Base-by-base conservation (phyloP, 2,888 invertebrate species). In the Drosophila mettleri region DNA sequence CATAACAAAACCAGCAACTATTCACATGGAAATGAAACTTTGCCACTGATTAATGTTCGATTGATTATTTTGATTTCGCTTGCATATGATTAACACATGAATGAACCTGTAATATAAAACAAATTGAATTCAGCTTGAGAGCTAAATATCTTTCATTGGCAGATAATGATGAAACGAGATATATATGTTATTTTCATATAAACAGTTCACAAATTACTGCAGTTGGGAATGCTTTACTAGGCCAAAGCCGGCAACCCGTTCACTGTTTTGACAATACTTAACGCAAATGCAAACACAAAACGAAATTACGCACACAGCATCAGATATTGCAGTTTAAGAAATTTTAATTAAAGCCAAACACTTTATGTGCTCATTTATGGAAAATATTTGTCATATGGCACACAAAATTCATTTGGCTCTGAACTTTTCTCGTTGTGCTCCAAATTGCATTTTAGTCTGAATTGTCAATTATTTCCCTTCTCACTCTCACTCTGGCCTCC, bases 261-360 rank as follows among this genome's bases (percentile, higher is more conserved):
- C 7, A 20, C 16, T 39, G 39, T 20, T 20, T 20, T 39, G 5
- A 39, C 20, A 20, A 39, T 18, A 18, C 36, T 36, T 36, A 36
- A 9, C 16, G 7, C 34, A 34, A 18, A 10, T 7, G 18, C 10
- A 12, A 38, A 16, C 29, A 29, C 2, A 22, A 14, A 22, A 16
- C 3, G 8, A 12, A 2, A 22, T 18, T 20, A 20, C 1, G 7
- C 34, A 49, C 18, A 20, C 14, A 14, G 2, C 24, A 36, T 12
- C 10, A 27, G 20, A n/a, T 12, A 52, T 14, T 22, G 3, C 4
- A 22, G 16, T 52, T 39, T 16, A 0, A 3, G 38, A 16, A 16
- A 5, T 22, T 38, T 51, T 52, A 51, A 58, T 58, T 51, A 38
- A 38, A 48, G 20, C n/a, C 36, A 36, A 31, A 54, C 39, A 29